These are phyloP conservation scores for Cephalopachus bancanus DNA, from an alignment of 2,797 vertebrate species.

Conservation along the genomic window DNA sequence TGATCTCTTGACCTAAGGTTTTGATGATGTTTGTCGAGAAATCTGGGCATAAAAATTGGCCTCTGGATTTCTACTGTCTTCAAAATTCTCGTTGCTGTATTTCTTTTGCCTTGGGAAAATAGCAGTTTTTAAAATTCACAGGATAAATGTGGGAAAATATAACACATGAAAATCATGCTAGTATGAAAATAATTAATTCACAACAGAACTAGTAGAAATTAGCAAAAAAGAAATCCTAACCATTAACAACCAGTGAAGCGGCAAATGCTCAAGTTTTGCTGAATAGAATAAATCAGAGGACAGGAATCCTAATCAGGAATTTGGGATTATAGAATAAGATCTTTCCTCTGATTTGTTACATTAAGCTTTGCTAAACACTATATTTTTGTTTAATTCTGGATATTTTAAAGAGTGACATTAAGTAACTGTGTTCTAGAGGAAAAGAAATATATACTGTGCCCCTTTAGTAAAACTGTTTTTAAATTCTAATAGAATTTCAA, in stretches of 20 bases:
- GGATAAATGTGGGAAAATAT: conserved; percentile 67
- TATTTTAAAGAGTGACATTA: conserved; percentile 85
- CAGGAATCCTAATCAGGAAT: conserved; percentile 68
- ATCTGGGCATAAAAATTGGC: conserved; percentile 74
- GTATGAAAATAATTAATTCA: conserved; percentile 69
- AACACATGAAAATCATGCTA: conserved; percentile 68
- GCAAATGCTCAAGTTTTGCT: conserved; percentile 63
- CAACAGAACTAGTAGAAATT: conserved; percentile 74
- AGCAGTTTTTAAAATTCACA: conserved; percentile 63
- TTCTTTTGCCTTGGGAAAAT: conserved; percentile 68
- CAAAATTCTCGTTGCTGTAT: conserved; percentile 81
- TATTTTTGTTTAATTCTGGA: conserved; percentile 79
- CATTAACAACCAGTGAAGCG: conserved; percentile 47
- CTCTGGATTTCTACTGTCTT: conserved; percentile 74
- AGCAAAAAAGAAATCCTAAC: conserved; percentile 73
- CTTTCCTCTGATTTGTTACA: conserved; percentile 79
- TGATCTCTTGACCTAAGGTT: conserved; percentile 87
- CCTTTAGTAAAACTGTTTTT: conserved; percentile 93
- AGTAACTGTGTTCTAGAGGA: conserved; percentile 83
- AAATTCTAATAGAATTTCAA: conserved; percentile 98
- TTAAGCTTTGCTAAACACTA: conserved; percentile 80
- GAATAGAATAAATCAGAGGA: conserved; percentile 60
- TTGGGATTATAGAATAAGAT: conserved; percentile 71
- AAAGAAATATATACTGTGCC: conserved; percentile 87
- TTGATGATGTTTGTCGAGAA: conserved; percentile 84